phyloP scores from a whole-genome alignment of 2,797 vertebrate species.

The Myotis daubentonii region DNA sequence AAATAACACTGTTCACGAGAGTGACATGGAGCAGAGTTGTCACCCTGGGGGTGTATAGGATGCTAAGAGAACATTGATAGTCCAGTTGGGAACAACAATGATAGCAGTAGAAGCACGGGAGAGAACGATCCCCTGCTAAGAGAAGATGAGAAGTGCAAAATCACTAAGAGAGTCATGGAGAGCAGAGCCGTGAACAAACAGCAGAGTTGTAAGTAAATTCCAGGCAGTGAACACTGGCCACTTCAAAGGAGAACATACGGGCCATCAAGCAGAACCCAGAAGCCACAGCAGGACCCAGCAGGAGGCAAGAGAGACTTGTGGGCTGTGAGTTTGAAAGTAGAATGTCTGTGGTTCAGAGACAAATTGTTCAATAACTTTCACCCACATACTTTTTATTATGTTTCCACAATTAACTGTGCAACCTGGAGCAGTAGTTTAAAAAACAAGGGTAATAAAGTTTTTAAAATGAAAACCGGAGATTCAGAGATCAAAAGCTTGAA shows the following conservation, averaged over 20 bases:
- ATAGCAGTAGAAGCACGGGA: background rate
- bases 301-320: background rate
- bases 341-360: background rate
- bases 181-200: background rate
- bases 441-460: background rate
- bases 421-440: background rate
- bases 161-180: background rate
- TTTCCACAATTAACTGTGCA: background rate
- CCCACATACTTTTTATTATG: background rate
- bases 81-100: background rate
- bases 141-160: background rate
- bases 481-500: background rate
- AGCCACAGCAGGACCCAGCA: background rate
- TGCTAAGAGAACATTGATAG: background rate
- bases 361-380: background rate
- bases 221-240: background rate
- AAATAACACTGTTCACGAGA: background rate
- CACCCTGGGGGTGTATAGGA: background rate
- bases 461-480: background rate
- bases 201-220: background rate
- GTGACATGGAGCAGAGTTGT: background rate
- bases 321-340: background rate
- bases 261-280: background rate
- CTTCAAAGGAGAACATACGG: slow-evolving; percentile 32
- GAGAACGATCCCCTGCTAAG: fast-evolving